Evolutionary conservation across 2,888 invertebrate genomes (phyloP), one percentile per base, ranked within the genome.

Genomic region (Pollenia labialis): DNA sequence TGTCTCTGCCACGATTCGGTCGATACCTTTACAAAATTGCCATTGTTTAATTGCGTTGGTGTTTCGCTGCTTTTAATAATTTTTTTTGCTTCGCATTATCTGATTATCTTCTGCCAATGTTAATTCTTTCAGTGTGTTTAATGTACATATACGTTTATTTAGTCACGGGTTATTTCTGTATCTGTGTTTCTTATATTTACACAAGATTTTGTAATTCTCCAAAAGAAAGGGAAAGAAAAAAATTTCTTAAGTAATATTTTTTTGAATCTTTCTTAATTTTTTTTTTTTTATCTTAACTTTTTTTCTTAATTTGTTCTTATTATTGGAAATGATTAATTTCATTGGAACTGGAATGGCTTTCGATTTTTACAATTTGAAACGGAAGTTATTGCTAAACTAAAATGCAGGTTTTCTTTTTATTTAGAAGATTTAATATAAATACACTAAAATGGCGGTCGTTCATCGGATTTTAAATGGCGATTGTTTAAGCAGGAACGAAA

Each of bases 181-280:
- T 46, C 50, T 32, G 23, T 23, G 69, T 52, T 71, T 80, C 52
- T 44, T 62, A 60, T 79, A 60, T 80, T 71, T 81, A 74, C 66
- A 71, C 81, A 81, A 81, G 64, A 81, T 81, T 75, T 81, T 75
- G 74, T 75, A 81, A 81, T 81, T 74, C 66, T 76, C 64, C 23
- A 64, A 79, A 83, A 76, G 69, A 76, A 81, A 85, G 62, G 72
- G 66, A 77, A 81, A 72, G 44, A 60, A 72, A 76, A 74, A 60
- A 75, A 75, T 68, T 85, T 85, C 81, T 85, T 72, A 81, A 68
- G 77, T 81, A 81, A 85, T 74, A 72, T 81, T 66, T 18, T 54
- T 23, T 56, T 56, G 46, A 54, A 58, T 16, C 32, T 18, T 46
- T 10, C 48, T 50, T 48, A 42, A 12, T 62, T 62, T 71, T 32